Conservation (phyloP, 1,140 invertebrate genomes). For the Hyles vespertilio region DNA sequence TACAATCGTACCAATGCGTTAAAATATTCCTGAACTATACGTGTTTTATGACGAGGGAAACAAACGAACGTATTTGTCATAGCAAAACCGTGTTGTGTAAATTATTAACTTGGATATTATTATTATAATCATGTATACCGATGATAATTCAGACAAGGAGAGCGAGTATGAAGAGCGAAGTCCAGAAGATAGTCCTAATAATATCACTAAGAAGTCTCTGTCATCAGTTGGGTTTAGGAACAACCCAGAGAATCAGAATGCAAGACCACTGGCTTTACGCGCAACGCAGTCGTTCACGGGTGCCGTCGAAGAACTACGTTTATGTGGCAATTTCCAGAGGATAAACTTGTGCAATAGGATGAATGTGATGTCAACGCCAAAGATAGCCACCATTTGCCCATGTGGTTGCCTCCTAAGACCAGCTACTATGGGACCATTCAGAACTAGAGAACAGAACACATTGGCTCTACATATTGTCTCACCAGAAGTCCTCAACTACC, state of each 20-base stretch:
- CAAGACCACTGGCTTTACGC: constrained; percentile 49
- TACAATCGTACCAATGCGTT: no score
- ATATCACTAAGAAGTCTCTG: constrained; percentile 61
- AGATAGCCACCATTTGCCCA: constrained; percentile 48
- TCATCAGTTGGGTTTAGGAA: constrained; percentile 60
- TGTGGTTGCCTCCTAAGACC: constrained; percentile 60
- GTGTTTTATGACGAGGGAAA: no score
- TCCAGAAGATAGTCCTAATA: constrained; percentile 47
- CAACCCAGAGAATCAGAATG: constrained; percentile 49
- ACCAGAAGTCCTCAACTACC: constrained; percentile 56
- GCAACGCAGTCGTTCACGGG: constrained; percentile 72
- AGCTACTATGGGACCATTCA: constrained; percentile 41
- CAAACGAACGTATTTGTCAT: no score
- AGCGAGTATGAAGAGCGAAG: constrained; percentile 54
- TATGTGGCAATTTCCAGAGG: constrained; percentile 56
- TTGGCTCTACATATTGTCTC: constrained; percentile 59
- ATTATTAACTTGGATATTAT: neutral
- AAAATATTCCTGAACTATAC: no score
- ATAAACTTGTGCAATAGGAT: constrained; percentile 48
- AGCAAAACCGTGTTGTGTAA: neutral
- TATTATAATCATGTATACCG: constrained; percentile 45
- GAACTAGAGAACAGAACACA: constrained; percentile 60
- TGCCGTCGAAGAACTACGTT: constrained; percentile 57
- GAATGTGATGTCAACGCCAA: constrained; percentile 36
- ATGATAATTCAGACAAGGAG: constrained; percentile 61